Conservation (phyloP, 2,888 invertebrate genomes). For the Gandaritis pyraliata region DNA sequence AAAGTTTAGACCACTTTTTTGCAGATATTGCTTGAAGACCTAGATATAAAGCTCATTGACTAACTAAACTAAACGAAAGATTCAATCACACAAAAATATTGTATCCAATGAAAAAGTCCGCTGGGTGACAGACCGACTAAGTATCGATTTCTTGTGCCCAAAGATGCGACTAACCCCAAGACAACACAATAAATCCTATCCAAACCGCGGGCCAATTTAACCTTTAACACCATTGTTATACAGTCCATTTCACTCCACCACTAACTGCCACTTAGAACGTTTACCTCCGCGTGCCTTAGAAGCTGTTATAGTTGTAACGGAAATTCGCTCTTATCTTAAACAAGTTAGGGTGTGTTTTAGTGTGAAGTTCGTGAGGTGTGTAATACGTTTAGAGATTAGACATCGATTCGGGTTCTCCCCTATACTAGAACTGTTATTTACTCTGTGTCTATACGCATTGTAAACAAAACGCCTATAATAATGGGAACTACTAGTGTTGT, state of each 20-base stretch:
- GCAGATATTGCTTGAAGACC: too few relatives aligned
- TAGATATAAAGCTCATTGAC: too few relatives aligned
- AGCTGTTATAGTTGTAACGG: conserved; percentile 17
- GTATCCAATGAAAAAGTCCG: conserved; percentile 30
- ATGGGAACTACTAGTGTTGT: conserved; percentile 68
- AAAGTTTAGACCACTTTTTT: too few relatives aligned
- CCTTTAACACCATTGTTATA: conserved; percentile 38
- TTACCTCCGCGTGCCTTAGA: conserved; percentile 13
- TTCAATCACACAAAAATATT: neutral
- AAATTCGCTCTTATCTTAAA: conserved; percentile 41
- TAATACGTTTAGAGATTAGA: conserved; percentile 46
- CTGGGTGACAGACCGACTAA: conserved; percentile 31
- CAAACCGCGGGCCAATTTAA: conserved; percentile 37
- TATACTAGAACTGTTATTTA: conserved; percentile 34
- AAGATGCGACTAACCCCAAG: conserved; percentile 17
- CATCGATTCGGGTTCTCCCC: conserved; percentile 62
- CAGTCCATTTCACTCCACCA: conserved; percentile 40
- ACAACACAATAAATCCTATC: conserved; percentile 33
- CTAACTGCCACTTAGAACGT: conserved; percentile 39
- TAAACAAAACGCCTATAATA: conserved; percentile 83
- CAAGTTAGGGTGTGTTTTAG: conserved; percentile 49
- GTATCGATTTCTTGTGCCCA: conserved; percentile 36
- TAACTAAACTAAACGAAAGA: neutral
- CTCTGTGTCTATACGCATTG: conserved; percentile 57
- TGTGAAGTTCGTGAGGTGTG: conserved; percentile 35